Base-by-base conservation (phyloP, 1,140 invertebrate species). In the Mycetomoellerius zeteki region DNA sequence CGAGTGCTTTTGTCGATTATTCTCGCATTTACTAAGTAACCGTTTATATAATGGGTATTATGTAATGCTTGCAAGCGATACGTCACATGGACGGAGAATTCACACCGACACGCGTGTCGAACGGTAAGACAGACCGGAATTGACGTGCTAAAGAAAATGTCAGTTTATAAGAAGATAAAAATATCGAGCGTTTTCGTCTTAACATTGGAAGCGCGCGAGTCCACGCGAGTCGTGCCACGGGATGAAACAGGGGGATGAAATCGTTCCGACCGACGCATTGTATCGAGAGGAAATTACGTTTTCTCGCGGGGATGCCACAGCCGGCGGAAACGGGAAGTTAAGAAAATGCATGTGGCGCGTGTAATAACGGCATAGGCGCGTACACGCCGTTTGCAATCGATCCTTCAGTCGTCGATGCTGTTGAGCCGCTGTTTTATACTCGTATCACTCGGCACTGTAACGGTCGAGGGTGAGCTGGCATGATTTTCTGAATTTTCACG, bases 401-500 rank as follows among this genome's bases (percentile, higher is more conserved):
- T 81, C 30, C 19, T 14, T 3, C 24, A 19, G 8, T 54, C 77
- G 62, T 27, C 77, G 30, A 37, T 43, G 24, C 19, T 16, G 16
- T n/a, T 19, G 50, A 43, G 33, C 56, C 43, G 33, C 47, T 43
- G 37, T 10, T 43, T 3, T 43, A 43, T 43, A 10, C 37, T 3
- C 3, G 37, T 43, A 43, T 43, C 37, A 8, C 7, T 8, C 8
- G 47, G 2, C 7, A 33, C 33, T 10, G 14, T 37, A 16, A 14
- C 7, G 69, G 52, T 21, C 37, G 58, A 47, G 12, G 77, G 37
- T 43, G 37, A 43, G 64, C 77, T 80, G 78, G 80, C 76, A 71
- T 64, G 64, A 82, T 91, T 91, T 90, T 88, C 82, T 82, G 92
- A 94, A 93, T 93, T 94, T 94, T 90, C 88, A 87, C 89, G 77